Evolutionary conservation across 2,797 vertebrate species (phyloP), one percentile per base, ranked within the genome.

Genomic region (Acanthurus leucopareius): DNA sequence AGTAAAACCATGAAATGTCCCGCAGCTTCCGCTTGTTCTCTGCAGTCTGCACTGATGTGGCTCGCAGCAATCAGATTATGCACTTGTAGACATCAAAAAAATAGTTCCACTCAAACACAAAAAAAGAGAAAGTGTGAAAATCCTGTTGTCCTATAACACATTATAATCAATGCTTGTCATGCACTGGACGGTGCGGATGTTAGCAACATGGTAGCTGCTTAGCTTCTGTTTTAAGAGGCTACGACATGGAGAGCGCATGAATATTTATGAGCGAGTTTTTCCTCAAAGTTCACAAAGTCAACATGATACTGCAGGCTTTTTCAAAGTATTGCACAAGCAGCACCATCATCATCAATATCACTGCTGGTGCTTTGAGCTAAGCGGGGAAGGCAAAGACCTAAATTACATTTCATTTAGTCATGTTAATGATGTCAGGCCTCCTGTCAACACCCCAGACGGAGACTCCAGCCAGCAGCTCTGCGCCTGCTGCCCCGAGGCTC

Each of bases 371-470:
- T 54, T 5, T n/a, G 28, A 78, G 76, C 72, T 60, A 62, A 67
- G 59, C 75, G 9, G 48, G 48, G 59, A 73, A 76, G 75, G 71
- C 60, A 52, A 62, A 73, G 79, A 54, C 25, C 65, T 54, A 64
- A 82, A 83, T 77, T 86, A 56, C 57, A 49, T 84, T 90, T 87
- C 79, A 84, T 93, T 91, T 86, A 85, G 86, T 88, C 88, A 84
- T 54, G 79, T 86, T 79, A 82, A 91, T 91, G 88, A 94, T 91
- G 89, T 94, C 88, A 92, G 82, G 48, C 52, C 80, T 78, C 56
- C 87, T 90, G 86, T 94, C 93, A 92, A 81, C 88, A 76, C 81
- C 78, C 81, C 82, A 80, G 84, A 88, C 5, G 13, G 63, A 85
- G 82, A 71, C 80, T 66, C 59, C 45, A 69, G 52, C 14, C 3